Evolutionary conservation across 1,140 invertebrate species (phyloP).

Genomic region (Octopus sinensis): DNA sequence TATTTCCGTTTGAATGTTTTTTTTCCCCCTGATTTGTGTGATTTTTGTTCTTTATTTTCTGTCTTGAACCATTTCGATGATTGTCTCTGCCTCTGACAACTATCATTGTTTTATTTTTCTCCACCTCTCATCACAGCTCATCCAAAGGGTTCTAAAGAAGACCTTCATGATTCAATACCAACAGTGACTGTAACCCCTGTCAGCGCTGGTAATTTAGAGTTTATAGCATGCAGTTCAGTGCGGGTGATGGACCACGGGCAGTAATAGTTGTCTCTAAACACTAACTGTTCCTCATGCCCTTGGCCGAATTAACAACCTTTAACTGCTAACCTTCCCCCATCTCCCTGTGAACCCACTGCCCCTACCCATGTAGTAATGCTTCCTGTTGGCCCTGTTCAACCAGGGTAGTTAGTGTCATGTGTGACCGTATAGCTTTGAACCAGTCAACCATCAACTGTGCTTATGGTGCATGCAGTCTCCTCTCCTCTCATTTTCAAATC

Average conservation of each 20-base stretch:
- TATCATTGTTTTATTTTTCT: not conserved
- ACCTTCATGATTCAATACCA: not conserved
- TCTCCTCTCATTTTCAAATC: no score
- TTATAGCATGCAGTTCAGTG: not conserved
- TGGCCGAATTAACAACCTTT: no score
- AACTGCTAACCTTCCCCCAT: no score
- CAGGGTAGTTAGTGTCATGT: no score
- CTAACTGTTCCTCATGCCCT: no score
- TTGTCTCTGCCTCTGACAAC: not conserved
- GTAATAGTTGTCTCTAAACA: no score
- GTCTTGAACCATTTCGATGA: not conserved
- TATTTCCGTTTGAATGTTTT: not conserved
- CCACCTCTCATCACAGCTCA: not conserved
- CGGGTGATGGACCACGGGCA: not conserved
- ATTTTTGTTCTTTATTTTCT: not conserved
- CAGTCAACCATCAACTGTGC: no score
- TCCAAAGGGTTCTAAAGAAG: constrained; percentile 1
- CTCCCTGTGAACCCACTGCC: no score
- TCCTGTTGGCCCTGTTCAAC: no score
- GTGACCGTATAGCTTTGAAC: no score
- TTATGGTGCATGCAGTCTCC: no score
- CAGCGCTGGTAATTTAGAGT: not conserved
- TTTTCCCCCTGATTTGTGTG: not conserved
- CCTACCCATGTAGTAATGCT: no score
- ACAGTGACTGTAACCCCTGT: constrained; percentile 9